A percentile compares a stretch with the other conserved stretches of the same genome.
These are phyloP conservation scores for Saguinus imperator DNA, from an alignment of 2,113 vertebrate species.

Conservation along the genomic window DNA sequence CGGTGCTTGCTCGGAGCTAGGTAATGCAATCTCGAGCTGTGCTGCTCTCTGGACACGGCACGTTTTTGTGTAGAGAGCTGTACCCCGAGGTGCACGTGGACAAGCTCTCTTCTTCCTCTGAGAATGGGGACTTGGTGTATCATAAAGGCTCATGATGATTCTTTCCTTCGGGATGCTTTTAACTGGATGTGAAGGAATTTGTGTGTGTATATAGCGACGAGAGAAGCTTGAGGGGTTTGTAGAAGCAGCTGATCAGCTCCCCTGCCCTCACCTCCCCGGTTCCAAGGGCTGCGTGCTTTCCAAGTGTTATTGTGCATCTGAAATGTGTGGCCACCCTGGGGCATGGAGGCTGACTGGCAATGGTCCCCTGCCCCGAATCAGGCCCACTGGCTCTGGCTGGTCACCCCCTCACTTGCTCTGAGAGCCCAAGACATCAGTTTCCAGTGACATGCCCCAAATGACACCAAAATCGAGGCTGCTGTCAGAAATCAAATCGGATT, in stretches of 20 bases:
- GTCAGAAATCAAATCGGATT: neutral
- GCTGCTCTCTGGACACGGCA: neutral
- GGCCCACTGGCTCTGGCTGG: too few species aligned
- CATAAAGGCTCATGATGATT: neutral
- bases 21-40: neutral
- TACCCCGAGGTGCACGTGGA: fast-evolving
- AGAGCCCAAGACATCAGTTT: neutral
- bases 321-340: fast-evolving
- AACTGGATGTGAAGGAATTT: too few species aligned
- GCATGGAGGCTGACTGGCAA: neutral
- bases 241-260: fast-evolving
- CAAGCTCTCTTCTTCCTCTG: fast-evolving
- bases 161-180: neutral
- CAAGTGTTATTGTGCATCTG: fast-evolving
- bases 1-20: neutral
- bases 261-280: fast-evolving
- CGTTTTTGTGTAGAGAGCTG: fast-evolving
- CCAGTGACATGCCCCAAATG: too few species aligned
- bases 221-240: neutral
- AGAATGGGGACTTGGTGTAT: fast-evolving
- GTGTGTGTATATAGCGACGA: neutral
- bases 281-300: fast-evolving
- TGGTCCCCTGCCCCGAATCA: too few species aligned
- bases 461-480: fast-evolving
- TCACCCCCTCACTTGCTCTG: too few species aligned